phyloP scores from a whole-genome alignment of 1,140 invertebrate genomes.

The Drosophila sturtevanti region DNA sequence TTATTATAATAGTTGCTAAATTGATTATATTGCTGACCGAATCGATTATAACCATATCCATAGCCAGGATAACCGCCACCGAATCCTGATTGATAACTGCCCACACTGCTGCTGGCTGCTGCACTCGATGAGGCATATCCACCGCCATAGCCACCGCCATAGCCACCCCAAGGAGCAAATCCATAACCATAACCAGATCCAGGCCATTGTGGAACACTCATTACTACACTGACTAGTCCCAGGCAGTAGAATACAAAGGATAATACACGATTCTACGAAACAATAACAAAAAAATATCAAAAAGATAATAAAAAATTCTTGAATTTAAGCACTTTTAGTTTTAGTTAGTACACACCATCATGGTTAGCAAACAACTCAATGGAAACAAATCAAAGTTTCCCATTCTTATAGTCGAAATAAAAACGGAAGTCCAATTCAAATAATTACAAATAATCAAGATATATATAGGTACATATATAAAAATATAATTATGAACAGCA shows the following conservation, averaged over 20 bases:
- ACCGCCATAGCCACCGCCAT: conserved; percentile 48
- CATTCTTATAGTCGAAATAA: conserved; percentile 24
- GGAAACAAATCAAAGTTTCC: conserved; percentile 17
- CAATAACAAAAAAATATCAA: too few species aligned
- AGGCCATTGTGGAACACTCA: conserved; percentile 48
- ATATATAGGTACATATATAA: conserved; percentile 23
- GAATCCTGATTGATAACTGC: conserved; percentile 39
- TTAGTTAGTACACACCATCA: conserved; percentile 61
- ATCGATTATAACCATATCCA: conserved; percentile 33
- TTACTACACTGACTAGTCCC: background rate
- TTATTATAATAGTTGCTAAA: conserved; percentile 59
- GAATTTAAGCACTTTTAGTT: conserved; percentile 3
- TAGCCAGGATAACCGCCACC: conserved; percentile 38
- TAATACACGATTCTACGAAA: conserved; percentile 19
- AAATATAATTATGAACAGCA: conserved; percentile 41
- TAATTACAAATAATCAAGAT: conserved; percentile 60
- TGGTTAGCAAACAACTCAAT: conserved; percentile 34
- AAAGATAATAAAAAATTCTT: too few species aligned
- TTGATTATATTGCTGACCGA: conserved; percentile 53
- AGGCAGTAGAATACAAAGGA: conserved; percentile 33
- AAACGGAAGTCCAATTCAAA: conserved; percentile 48
- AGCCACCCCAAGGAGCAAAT: conserved; percentile 56
- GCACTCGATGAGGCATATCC: conserved; percentile 7
- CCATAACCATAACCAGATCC: conserved; percentile 54
- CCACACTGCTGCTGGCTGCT: conserved; percentile 19